Percentiles rank a stretch among this genome's conserved stretches.
These are phyloP conservation scores for Holacanthus passer DNA, from an alignment of 2,113 vertebrate species.

Conservation along the genomic window DNA sequence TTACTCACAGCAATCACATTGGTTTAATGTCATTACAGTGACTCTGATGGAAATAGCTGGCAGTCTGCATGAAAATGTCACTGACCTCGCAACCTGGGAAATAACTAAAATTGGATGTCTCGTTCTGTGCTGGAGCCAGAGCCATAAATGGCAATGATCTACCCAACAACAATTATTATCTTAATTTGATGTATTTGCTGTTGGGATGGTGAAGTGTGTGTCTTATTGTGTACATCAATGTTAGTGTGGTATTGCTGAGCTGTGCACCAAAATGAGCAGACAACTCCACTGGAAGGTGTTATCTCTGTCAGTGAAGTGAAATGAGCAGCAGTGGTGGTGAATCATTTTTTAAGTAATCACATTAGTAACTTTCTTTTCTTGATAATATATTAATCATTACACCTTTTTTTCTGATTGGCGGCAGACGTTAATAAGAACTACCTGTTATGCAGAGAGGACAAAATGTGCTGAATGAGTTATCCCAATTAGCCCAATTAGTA, in stretches of 20 bases:
- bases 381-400: too few relatives aligned
- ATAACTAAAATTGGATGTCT: constrained; percentile 10
- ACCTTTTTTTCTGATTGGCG: too few relatives aligned
- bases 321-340: too few relatives aligned
- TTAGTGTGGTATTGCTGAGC: background rate
- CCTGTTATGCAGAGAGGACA: too few relatives aligned
- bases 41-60: constrained; percentile 60
- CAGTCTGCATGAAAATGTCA: constrained; percentile 33
- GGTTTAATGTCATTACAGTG: constrained; percentile 51
- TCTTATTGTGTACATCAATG: background rate
- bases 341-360: too few relatives aligned
- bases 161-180: constrained; percentile 22
- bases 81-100: constrained; percentile 36
- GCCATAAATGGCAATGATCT: constrained; percentile 5
- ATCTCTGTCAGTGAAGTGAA: background rate
- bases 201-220: background rate
- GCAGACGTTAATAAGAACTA: too few relatives aligned
- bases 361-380: too few relatives aligned
- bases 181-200: constrained; percentile 12
- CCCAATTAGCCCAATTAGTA: too few relatives aligned
- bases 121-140: constrained; percentile 18
- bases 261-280: background rate
- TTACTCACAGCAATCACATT: constrained; percentile 51
- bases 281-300: background rate
- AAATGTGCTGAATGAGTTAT: too few relatives aligned